Base-by-base conservation (phyloP, 2,888 invertebrate species). In the Drosophila algonquin region DNA sequence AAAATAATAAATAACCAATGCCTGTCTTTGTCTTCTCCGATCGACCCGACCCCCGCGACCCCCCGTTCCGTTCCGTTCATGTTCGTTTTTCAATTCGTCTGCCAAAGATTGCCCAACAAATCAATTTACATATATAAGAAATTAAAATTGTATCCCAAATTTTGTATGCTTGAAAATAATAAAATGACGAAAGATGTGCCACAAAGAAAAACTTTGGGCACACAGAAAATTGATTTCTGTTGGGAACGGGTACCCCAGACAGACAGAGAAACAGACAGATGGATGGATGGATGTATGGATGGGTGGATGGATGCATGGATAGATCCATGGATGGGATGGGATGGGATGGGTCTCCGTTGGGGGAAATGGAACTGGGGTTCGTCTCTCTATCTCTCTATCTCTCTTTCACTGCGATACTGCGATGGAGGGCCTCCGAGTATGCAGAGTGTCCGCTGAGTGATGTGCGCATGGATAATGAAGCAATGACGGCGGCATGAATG, bases 391-490 rank as follows among this genome's bases (percentile, higher is more conserved):
- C 14, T 40, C 40, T 48, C 69, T 55, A 35, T 40, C 40, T 40
- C n/a, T 40, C n/a, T 14, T 6, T 40, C 6, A 21, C 21, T 21
- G 21, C 21, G 21, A 21, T 3, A 21, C 21, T n/a, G 40, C n/a
- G 2, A 40, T n/a, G 6, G 40, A 9, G 56, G 24, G 56, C 46
- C n/a, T 18, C 35, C 63, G 55, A 32, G 32, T 52, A 64, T 65
- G 73, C 72, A 70, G 73, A 68, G 71, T 74, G 83, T 71, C 65
- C 72, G 84, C 64, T 82, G 82, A 82, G 82, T 82, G 82, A 82
- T 81, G 81, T 74, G 80, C 82, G 80, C 79, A 79, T 84, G 84
- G 82, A 84, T 83, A 84, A 83, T 84, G 79, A 77, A 79, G 81
- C 78, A 80, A 73, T 80, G 80, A 79, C 61, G 76, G 65, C 61